A percentile compares a stretch with the other conserved stretches of the same genome.
Conservation (phyloP, 2,888 invertebrate species). For the Athrips mouffetella region DNA sequence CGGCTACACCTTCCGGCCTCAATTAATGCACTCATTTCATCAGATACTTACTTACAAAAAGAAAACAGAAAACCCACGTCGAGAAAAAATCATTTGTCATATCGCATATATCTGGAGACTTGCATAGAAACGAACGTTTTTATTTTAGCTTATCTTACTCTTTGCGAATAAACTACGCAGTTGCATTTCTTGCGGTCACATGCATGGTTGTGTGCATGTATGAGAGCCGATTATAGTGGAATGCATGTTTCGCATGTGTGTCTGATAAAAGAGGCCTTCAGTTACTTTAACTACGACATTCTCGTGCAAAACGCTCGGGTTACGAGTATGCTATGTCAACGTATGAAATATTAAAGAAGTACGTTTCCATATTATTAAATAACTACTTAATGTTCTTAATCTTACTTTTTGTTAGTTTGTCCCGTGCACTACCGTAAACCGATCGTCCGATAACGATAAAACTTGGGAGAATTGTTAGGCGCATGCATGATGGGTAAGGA, state of each 20-base stretch:
- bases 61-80: too few relatives aligned
- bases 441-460: too few relatives aligned
- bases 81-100: not conserved
- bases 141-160: conserved; percentile 35
- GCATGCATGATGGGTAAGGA: too few relatives aligned
- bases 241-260: conserved; percentile 37
- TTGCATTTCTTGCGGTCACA: conserved; percentile 45
- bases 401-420: too few relatives aligned
- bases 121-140: conserved; percentile 10
- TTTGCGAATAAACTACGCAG: conserved; percentile 61
- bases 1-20: conserved; percentile 7
- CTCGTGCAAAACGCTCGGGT: not conserved
- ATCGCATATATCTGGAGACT: not conserved
- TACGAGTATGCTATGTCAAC: not conserved
- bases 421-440: too few relatives aligned
- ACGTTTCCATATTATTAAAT: not conserved
- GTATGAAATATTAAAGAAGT: not conserved
- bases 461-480: too few relatives aligned
- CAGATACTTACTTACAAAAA: not conserved
- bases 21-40: conserved; percentile 3
- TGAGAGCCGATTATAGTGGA: conserved; percentile 33
- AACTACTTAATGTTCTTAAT: too few relatives aligned
- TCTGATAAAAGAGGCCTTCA: conserved; percentile 44
- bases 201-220: conserved; percentile 32
- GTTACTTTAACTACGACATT: conserved; percentile 17